phyloP scores from a whole-genome alignment of 2,797 vertebrate species.

The Poeciliopsis turneri region DNA sequence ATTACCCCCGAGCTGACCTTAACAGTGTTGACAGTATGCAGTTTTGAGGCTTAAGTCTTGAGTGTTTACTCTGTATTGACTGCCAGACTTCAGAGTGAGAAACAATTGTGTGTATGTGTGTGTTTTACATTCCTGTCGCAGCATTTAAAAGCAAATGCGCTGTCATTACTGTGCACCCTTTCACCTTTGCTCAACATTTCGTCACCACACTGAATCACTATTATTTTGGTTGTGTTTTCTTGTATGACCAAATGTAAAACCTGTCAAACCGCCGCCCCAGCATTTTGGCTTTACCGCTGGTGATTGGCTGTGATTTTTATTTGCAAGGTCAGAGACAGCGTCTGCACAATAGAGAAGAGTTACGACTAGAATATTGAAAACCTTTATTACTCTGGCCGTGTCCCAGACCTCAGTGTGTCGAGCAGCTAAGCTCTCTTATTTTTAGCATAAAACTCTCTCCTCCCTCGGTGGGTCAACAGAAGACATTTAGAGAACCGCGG shows the following conservation, averaged over 20 bases:
- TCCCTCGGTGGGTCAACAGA: conserved; percentile 48
- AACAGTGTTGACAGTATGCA: conserved; percentile 27
- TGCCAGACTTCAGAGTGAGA: conserved; percentile 4
- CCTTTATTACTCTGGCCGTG: conserved; percentile 60
- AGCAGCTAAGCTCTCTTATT: conserved; percentile 60
- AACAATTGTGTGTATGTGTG: background rate
- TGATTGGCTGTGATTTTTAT: conserved; percentile 60
- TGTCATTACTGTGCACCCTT: conserved; percentile 8
- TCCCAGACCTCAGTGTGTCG: conserved; percentile 69
- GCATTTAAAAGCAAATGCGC: background rate
- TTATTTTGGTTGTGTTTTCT: conserved; percentile 8
- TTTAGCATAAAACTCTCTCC: conserved; percentile 62
- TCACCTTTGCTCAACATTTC: conserved; percentile 5
- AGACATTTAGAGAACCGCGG: conserved; percentile 57
- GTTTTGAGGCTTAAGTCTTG: conserved; percentile 15
- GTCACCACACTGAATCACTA: conserved; percentile 19
- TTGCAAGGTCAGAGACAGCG: conserved; percentile 41
- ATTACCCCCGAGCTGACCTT: conserved; percentile 39
- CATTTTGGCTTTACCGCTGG: conserved; percentile 34
- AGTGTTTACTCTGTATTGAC: conserved; percentile 12
- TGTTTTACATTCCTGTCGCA: background rate
- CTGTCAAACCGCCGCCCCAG: conserved; percentile 52
- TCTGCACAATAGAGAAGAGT: conserved; percentile 38
- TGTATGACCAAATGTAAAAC: conserved; percentile 41
- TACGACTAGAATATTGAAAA: conserved; percentile 65